Percentiles rank a stretch among this genome's conserved stretches.
Conservation (phyloP, 2,797 vertebrate genomes). For the Trematomus bernacchii region DNA sequence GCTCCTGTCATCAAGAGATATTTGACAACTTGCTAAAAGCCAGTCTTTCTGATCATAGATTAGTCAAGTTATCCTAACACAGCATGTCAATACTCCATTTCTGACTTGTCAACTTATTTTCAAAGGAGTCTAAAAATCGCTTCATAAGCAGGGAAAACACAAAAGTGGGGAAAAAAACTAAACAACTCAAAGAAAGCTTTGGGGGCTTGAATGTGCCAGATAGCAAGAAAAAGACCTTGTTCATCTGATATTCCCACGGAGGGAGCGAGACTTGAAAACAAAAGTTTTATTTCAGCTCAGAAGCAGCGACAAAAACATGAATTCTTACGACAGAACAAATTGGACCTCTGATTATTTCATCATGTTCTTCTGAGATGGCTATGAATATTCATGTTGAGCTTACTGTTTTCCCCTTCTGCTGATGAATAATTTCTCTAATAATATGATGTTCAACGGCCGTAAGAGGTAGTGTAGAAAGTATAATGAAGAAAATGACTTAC, state of each 20-base stretch:
- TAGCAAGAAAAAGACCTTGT: constrained; percentile 60
- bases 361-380: constrained; percentile 33
- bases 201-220: constrained; percentile 67
- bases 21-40: not conserved
- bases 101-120: constrained; percentile 24
- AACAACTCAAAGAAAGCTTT: constrained; percentile 45
- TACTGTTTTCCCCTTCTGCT: constrained; percentile 2
- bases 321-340: constrained; percentile 61
- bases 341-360: constrained; percentile 61
- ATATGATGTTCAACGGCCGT: not conserved
- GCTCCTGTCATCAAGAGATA: not conserved
- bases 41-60: constrained; percentile 16
- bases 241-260: constrained; percentile 58
- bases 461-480: not conserved
- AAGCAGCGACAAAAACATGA: constrained; percentile 48
- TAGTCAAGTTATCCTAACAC: not conserved
- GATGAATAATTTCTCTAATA: not conserved
- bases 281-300: constrained; percentile 66
- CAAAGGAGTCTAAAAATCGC: constrained; percentile 33
- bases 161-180: not conserved
- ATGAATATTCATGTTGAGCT: constrained; percentile 49
- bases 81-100: constrained; percentile 30
- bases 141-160: constrained; percentile 33
- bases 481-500: constrained; percentile 76
- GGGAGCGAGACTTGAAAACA: constrained; percentile 56